These are phyloP conservation scores for Styela clava DNA, from an alignment of 23 tunicate species.

Conservation along the genomic window DNA sequence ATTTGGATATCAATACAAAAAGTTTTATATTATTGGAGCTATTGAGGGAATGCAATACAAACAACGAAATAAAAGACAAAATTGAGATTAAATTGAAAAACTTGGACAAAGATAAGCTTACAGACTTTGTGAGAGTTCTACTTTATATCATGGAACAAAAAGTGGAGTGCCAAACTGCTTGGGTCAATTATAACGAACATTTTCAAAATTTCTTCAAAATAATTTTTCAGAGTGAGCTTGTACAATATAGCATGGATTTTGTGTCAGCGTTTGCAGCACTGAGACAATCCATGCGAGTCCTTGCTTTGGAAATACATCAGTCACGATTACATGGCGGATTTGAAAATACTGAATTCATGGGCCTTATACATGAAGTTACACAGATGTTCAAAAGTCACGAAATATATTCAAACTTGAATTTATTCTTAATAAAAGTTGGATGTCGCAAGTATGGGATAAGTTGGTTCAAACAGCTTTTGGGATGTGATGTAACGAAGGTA, in stretches of 20 bases:
- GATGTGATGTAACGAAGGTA: neutral
- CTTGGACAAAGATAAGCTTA: neutral
- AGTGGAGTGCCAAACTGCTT: neutral
- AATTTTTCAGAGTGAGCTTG: too few species aligned
- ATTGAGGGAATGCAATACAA: too few species aligned
- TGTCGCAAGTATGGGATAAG: neutral
- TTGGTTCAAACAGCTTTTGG: neutral
- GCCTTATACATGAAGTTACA: too few species aligned
- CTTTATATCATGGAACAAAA: neutral
- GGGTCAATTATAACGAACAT: too few species aligned
- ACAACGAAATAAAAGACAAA: neutral
- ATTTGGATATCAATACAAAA: neutral
- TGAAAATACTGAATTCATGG: too few species aligned
- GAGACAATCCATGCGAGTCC: too few species aligned
- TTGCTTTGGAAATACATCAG: too few species aligned
- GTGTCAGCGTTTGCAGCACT: too few species aligned
- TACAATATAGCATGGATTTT: too few species aligned
- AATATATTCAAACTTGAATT: neutral
- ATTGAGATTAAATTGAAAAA: neutral
- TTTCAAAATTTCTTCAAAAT: too few species aligned
- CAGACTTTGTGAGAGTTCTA: neutral
- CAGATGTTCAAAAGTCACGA: too few species aligned
- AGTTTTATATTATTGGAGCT: neutral
- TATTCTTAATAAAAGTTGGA: neutral
- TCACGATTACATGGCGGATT: too few species aligned